Evolutionary conservation across 2,797 vertebrate species (phyloP).

Genomic region (Scleropages formosus): DNA sequence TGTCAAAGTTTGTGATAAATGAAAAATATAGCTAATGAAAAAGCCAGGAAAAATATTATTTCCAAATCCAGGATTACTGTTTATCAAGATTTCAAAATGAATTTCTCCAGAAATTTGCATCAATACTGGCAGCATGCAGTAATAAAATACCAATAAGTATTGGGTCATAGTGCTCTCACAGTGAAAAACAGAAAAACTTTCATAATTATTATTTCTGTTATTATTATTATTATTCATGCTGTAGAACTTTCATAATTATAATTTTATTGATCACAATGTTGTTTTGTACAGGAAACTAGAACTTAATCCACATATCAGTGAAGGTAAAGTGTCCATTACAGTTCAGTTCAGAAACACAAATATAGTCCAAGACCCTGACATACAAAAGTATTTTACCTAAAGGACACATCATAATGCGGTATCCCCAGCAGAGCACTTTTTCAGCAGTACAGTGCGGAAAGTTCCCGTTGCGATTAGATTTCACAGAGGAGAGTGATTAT

Average conservation of each 20-base stretch:
- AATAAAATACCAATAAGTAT: too few species aligned
- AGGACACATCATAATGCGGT: not conserved
- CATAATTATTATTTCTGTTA: not conserved
- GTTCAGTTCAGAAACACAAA: not conserved
- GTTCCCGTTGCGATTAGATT: not conserved
- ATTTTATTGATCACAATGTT: not conserved
- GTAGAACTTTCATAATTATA: not conserved
- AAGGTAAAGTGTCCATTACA: too few species aligned
- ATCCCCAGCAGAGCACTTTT: not conserved
- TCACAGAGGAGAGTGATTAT: conserved; percentile 2
- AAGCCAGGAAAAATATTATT: too few species aligned
- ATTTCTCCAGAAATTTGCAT: not conserved
- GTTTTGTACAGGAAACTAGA: not conserved
- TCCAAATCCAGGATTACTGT: too few species aligned
- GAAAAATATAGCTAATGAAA: too few species aligned
- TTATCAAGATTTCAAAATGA: too few species aligned
- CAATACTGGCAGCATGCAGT: too few species aligned
- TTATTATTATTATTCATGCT: not conserved
- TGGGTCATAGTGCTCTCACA: too few species aligned
- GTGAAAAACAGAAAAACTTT: too few species aligned
- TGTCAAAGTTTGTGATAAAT: too few species aligned
- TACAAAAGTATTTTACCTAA: not conserved
- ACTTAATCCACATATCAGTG: not conserved
- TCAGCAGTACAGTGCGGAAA: not conserved
- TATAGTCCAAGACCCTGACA: not conserved